These are phyloP conservation scores for Eupsittula cactorum DNA, from an alignment of 2,113 vertebrate species.

Conservation along the genomic window DNA sequence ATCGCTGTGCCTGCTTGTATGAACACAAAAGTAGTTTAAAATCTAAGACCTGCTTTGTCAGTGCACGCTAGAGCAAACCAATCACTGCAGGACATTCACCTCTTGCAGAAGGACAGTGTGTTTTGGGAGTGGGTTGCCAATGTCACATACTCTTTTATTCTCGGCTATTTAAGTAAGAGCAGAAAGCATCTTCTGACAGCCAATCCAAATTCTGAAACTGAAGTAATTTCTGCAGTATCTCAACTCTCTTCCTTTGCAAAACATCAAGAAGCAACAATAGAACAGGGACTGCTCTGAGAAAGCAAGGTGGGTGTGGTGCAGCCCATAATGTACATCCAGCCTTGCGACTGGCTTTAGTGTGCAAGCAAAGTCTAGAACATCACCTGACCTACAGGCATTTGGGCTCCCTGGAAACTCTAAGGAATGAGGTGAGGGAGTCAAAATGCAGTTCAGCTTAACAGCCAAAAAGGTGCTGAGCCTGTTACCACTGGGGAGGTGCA, in stretches of 20 bases:
- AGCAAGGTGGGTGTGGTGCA: not conserved
- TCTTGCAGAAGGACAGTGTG: not conserved
- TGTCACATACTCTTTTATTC: not conserved
- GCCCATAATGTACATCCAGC: not conserved
- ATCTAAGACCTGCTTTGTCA: conserved; percentile 5
- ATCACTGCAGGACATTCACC: not conserved
- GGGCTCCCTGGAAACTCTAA: not conserved
- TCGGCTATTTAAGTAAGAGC: not conserved
- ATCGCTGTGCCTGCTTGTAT: not conserved
- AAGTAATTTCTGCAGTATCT: not conserved
- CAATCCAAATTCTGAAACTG: not conserved
- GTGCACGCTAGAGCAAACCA: not conserved
- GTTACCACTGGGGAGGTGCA: not conserved
- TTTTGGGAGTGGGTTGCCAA: not conserved
- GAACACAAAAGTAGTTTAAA: conserved; percentile 35
- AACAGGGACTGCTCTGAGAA: not conserved
- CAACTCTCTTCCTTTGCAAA: not conserved
- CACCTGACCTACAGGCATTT: not conserved
- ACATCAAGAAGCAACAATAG: not conserved
- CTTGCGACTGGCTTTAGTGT: not conserved
- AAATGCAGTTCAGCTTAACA: not conserved
- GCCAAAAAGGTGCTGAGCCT: not conserved
- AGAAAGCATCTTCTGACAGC: not conserved
- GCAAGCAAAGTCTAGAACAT: not conserved
- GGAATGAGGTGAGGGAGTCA: not conserved